These are phyloP conservation scores for Spilogale gracilis DNA, from an alignment of 2,113 vertebrate species.

Conservation along the genomic window DNA sequence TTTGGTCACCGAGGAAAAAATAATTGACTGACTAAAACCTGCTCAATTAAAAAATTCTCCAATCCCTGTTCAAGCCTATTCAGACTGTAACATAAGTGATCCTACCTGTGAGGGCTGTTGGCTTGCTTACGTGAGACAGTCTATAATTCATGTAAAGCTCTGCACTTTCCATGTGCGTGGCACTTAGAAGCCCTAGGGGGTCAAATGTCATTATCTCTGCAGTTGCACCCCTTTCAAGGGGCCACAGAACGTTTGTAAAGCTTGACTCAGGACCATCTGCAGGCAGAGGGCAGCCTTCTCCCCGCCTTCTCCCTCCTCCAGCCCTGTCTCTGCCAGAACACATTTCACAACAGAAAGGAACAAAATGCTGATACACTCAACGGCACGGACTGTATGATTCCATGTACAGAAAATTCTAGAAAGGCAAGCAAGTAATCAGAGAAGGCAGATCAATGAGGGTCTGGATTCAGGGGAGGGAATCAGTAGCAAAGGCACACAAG, in stretches of 20 bases:
- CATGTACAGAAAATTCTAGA: not conserved
- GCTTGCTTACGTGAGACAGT: not conserved
- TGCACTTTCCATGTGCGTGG: not conserved
- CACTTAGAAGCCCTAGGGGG: not conserved
- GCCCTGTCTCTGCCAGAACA: not conserved
- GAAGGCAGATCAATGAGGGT: not conserved
- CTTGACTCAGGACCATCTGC: not conserved
- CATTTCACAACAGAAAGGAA: not conserved
- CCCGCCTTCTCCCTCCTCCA: not conserved
- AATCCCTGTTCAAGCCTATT: conserved; percentile 48
- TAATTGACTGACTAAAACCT: not conserved
- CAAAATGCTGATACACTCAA: not conserved
- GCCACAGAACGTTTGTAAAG: not conserved
- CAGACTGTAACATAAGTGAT: not conserved
- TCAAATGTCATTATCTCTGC: not conserved
- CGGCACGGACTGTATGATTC: not conserved
- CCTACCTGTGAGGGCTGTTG: not conserved
- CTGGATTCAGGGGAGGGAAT: not conserved
- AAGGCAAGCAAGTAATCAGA: not conserved
- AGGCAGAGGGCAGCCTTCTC: not conserved
- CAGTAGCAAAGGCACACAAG: not conserved
- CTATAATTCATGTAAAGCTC: not conserved
- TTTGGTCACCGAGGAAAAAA: not conserved
- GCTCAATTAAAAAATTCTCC: not conserved
- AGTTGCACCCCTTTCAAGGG: not conserved